Percentiles rank a stretch among this genome's conserved stretches.
Conservation (phyloP, 2,888 invertebrate genomes). For the Brachyptera putata region DNA sequence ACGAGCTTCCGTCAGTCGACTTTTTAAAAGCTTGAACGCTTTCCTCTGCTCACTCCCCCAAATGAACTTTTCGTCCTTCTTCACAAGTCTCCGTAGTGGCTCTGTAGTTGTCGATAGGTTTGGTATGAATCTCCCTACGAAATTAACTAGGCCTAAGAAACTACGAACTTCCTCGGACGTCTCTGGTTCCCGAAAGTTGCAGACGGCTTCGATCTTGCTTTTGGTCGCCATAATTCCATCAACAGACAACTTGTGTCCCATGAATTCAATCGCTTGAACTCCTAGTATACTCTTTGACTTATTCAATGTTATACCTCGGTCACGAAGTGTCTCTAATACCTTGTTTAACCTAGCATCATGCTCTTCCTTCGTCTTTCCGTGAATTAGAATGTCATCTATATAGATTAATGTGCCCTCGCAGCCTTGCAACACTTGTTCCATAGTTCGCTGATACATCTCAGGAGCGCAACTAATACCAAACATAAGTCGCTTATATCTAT, state of each 20-base stretch:
- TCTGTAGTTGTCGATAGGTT: constrained; percentile 38
- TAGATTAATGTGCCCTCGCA: constrained; percentile 41
- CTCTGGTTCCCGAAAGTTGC: constrained; percentile 34
- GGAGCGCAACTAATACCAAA: constrained; percentile 44
- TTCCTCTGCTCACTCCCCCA: constrained; percentile 38
- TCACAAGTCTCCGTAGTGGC: constrained; percentile 38
- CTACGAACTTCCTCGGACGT: constrained; percentile 33
- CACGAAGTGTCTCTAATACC: constrained; percentile 33
- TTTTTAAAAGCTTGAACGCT: constrained; percentile 37
- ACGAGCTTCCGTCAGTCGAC: constrained; percentile 9
- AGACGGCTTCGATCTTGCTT: constrained; percentile 36
- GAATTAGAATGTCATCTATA: constrained; percentile 43
- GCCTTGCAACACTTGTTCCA: constrained; percentile 39
- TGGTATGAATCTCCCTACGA: constrained; percentile 32
- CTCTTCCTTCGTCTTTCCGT: constrained; percentile 33
- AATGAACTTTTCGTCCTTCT: constrained; percentile 36
- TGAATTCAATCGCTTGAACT: constrained; percentile 35
- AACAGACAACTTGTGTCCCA: constrained; percentile 35
- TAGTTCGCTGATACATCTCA: constrained; percentile 44
- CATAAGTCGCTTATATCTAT: constrained; percentile 42
- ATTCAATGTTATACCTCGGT: constrained; percentile 34
- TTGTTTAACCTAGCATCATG: constrained; percentile 34
- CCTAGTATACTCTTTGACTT: constrained; percentile 39
- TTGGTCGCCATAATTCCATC: constrained; percentile 37
- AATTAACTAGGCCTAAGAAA: constrained; percentile 41